These are phyloP conservation scores for Micrasema minimum DNA, from an alignment of 1,140 invertebrate species.

Conservation along the genomic window DNA sequence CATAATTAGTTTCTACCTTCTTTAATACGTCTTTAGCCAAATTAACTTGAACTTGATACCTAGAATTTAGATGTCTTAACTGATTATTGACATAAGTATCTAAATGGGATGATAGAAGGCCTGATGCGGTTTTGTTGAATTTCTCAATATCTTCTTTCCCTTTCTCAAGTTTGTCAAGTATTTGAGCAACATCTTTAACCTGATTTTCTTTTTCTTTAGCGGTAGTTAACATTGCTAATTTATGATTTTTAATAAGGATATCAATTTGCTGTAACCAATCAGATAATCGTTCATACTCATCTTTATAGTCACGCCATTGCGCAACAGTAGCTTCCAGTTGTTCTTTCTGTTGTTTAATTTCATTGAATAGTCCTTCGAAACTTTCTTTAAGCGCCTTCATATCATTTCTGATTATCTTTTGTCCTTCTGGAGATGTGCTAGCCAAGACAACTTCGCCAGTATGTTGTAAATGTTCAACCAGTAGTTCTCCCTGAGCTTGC, in stretches of 20 bases:
- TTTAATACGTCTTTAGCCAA: conserved; percentile 92
- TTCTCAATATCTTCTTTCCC: conserved; percentile 88
- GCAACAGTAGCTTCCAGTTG: conserved; percentile 83
- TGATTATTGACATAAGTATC: conserved; percentile 94
- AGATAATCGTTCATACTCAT: conserved; percentile 89
- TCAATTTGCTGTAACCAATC: conserved; percentile 96
- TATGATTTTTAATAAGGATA: conserved; percentile 90
- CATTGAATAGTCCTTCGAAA: conserved; percentile 86
- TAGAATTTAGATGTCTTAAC: conserved; percentile 87
- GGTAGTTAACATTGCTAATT: conserved; percentile 83
- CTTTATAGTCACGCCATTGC: conserved; percentile 91
- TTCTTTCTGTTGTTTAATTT: conserved; percentile 86
- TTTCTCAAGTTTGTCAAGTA: conserved; percentile 79
- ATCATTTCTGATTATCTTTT: conserved; percentile 84
- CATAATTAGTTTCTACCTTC: conserved; percentile 90
- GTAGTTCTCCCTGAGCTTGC: conserved; percentile 88
- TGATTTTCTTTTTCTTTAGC: conserved; percentile 88
- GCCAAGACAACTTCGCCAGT: conserved; percentile 87
- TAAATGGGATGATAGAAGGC: conserved; percentile 83
- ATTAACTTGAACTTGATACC: conserved; percentile 91
- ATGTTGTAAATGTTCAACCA: conserved; percentile 87
- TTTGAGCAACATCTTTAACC: conserved; percentile 81
- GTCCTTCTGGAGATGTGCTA: conserved; percentile 81
- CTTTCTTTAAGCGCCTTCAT: conserved; percentile 84
- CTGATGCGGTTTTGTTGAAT: conserved; percentile 82